These are phyloP conservation scores for Dicentrarchus labrax DNA, from an alignment of 2,113 vertebrate species.

Conservation along the genomic window DNA sequence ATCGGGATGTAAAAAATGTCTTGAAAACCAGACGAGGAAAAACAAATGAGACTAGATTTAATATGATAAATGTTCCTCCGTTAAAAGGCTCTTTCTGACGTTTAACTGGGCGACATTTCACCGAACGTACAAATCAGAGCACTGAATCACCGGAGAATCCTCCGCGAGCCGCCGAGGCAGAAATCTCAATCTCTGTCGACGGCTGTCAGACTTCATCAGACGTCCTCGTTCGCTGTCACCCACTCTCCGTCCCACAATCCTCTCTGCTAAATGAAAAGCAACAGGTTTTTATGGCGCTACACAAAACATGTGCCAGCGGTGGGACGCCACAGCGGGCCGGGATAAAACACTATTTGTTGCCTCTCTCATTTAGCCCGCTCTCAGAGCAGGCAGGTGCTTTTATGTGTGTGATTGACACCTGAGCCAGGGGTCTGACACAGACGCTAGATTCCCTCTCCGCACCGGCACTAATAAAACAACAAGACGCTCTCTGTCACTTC, in stretches of 20 bases:
- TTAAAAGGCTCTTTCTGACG: neutral
- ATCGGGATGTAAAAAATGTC: neutral
- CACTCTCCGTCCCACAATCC: neutral
- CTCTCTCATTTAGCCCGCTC: conserved; percentile 31
- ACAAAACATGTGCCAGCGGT: conserved; percentile 16
- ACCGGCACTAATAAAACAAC: conserved; percentile 67
- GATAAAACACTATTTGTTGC: conserved; percentile 56
- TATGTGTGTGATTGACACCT: conserved; percentile 63
- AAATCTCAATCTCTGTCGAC: conserved; percentile 31
- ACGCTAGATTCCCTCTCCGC: conserved; percentile 34
- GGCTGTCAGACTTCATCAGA: conserved; percentile 51
- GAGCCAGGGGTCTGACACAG: conserved; percentile 46
- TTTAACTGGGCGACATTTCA: conserved; percentile 7
- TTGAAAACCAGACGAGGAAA: neutral
- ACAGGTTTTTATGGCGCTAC: conserved; percentile 63
- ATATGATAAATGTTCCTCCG: neutral
- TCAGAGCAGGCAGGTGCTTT: conserved; percentile 50
- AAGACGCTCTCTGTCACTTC: conserved; percentile 57
- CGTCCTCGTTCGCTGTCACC: conserved; percentile 30
- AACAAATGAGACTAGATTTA: neutral
- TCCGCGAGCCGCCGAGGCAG: neutral
- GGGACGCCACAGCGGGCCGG: neutral
- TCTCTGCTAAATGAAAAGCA: conserved; percentile 60
- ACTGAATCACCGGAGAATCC: conserved; percentile 21
- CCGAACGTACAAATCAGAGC: conserved; percentile 13